Evolutionary conservation across 2,797 vertebrate species (phyloP), one percentile per base, ranked within the genome.

Genomic region (Nasua narica): DNA sequence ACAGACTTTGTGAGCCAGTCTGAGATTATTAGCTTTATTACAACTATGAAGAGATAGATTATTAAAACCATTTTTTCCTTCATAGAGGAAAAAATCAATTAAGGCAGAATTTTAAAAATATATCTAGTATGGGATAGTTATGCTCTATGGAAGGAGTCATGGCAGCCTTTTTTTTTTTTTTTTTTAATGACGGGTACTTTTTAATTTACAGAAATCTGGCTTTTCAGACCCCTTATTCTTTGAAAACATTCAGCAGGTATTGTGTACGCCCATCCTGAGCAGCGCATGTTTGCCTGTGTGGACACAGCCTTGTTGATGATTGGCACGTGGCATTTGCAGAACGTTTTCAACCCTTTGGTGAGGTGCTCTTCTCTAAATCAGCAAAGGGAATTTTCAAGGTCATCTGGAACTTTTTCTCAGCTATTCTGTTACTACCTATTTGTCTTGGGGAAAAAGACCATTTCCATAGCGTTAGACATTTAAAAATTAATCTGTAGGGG

Each of bases 11-110:
- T 95, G 90, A n/a, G 29, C 37, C 93, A 43, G 54, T 65, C 37
- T 77, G 86, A 90, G 79, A 25, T 91, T n/a, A 60, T 87, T 89
- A 89, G 43, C 87, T 54, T 72, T 65, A 83, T 88, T 82, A 84
- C 29, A 93, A 37, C 7, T 32, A 0, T 79, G 27, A 46, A 78
- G 88, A 94, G 82, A 29, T 90, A 90, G 82, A 21, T 94, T 50
- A 82, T 93, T 94, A 91, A 46, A 88, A 40, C 29, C 74, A 21
- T 19, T 79, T 87, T 92, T 46, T 62, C 60, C 29, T 62, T 62
- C 29, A 32, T 62, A 62, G 29, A 62, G 60, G 13, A 62, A 62
- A 62, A 62, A 62, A 27, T 60, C 58, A 62, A 7, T n/a, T 5
- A 23, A 78, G 29, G 21, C 40, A 84, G 40, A 83, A 52, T 89